These are phyloP conservation scores for Hesperia comma DNA, from an alignment of 2,888 invertebrate genomes.

Conservation along the genomic window DNA sequence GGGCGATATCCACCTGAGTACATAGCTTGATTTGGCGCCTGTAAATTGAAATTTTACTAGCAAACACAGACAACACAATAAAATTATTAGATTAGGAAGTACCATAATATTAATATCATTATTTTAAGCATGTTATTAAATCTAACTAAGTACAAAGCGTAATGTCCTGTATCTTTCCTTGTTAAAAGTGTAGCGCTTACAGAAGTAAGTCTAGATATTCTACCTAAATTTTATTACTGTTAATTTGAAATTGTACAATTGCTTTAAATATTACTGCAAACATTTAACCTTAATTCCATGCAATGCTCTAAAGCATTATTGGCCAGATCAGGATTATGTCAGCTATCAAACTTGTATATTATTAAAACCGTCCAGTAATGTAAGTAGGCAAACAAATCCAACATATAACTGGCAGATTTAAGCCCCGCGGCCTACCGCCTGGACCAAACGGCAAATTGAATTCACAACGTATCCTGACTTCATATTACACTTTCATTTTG, in stretches of 20 bases:
- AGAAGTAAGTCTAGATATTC: conserved; percentile 13
- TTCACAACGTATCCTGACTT: background rate
- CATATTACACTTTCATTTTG: background rate
- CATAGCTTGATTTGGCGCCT: conserved; percentile 73
- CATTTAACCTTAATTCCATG: conserved; percentile 30
- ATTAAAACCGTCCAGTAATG: conserved; percentile 15
- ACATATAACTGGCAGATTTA: conserved; percentile 12
- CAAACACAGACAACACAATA: conserved; percentile 52
- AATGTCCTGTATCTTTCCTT: conserved; percentile 19
- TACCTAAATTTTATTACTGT: conserved; percentile 7
- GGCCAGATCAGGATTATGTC: conserved; percentile 30
- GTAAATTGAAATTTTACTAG: conserved; percentile 75
- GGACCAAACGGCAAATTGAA: background rate
- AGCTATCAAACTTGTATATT: conserved; percentile 25
- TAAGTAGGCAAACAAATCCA: conserved; percentile 15
- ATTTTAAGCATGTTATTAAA: conserved; percentile 25
- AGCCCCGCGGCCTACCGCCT: conserved; percentile 7
- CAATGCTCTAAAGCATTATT: conserved; percentile 35
- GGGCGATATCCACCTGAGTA: conserved; percentile 73
- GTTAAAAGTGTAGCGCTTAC: conserved; percentile 20
- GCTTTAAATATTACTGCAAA: conserved; percentile 15
- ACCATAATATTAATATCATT: conserved; percentile 33
- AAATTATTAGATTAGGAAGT: conserved; percentile 28
- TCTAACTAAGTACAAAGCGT: conserved; percentile 31
- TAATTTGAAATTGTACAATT: conserved; percentile 12